These are phyloP conservation scores for Lasioglossum baleicum DNA, from an alignment of 1,140 invertebrate genomes.

Conservation along the genomic window DNA sequence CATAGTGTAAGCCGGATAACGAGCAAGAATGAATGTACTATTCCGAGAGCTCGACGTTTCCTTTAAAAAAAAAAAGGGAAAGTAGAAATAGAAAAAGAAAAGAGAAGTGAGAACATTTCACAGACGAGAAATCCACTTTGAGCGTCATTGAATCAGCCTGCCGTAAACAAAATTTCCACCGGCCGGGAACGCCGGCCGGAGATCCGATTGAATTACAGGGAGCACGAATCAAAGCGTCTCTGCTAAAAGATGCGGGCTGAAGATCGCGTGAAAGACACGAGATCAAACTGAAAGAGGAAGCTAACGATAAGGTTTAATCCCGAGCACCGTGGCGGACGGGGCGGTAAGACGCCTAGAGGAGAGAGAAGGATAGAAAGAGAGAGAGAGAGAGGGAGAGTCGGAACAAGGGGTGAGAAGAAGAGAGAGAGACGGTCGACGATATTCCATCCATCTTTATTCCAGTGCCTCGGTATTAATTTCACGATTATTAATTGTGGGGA, in stretches of 20 bases:
- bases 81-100: neutral
- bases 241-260: constrained; percentile 21
- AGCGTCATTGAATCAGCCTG: neutral
- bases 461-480: constrained; percentile 56
- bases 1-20: neutral
- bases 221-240: constrained; percentile 19
- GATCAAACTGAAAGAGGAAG: constrained; percentile 1
- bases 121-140: constrained; percentile 1
- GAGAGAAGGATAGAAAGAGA: neutral
- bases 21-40: neutral
- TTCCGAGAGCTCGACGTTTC: neutral
- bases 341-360: neutral
- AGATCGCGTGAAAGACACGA: constrained; percentile 13
- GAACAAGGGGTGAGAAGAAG: neutral
- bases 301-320: constrained; percentile 32
- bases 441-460: constrained; percentile 50
- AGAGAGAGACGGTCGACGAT: neutral
- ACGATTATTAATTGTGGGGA: constrained; percentile 59
- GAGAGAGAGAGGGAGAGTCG: neutral
- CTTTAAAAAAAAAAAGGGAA: neutral
- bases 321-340: neutral
- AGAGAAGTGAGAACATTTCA: neutral
- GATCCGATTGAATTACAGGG: constrained; percentile 23
- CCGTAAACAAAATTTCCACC: constrained; percentile 3
- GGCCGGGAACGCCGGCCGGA: neutral